phyloP scores from a whole-genome alignment of 64 coral and sea anemone genomes.

The Porites australiensis region DNA sequence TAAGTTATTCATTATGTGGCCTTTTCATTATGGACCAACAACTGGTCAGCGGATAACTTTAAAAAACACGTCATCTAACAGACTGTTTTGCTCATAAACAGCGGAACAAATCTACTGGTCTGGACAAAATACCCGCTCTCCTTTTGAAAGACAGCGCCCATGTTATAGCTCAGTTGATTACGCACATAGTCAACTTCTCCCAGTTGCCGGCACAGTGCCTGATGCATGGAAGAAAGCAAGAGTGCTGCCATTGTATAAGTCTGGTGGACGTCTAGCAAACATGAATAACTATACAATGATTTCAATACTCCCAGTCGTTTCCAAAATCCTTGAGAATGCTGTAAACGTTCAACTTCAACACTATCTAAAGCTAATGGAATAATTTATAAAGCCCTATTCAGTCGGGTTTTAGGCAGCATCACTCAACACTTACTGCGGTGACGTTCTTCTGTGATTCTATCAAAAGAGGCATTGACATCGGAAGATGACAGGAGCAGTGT shows the following conservation, averaged over 20 bases:
- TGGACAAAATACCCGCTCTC: neutral
- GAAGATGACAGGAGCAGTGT: slow-evolving; percentile 47
- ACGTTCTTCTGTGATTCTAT: slow-evolving; percentile 47
- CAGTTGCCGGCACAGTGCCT: neutral
- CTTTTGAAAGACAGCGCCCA: slow-evolving; percentile 26
- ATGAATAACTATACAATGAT: slow-evolving; percentile 43
- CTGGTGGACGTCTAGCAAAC: slow-evolving; percentile 1
- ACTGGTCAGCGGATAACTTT: too few relatives aligned
- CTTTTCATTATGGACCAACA: too few relatives aligned
- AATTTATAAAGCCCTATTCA: slow-evolving; percentile 23
- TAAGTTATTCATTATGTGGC: too few relatives aligned
- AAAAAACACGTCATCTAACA: too few relatives aligned
- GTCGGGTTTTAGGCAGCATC: slow-evolving; percentile 49
- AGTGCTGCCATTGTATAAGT: slow-evolving; percentile 19
- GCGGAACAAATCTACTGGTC: neutral
- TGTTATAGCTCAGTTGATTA: neutral
- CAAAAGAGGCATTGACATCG: slow-evolving; percentile 31
- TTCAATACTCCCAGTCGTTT: slow-evolving; percentile 13
- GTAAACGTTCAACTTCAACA: slow-evolving; percentile 6
- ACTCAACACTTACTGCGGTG: slow-evolving; percentile 40
- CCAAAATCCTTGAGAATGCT: slow-evolving; percentile 14
- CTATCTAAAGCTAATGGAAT: neutral
- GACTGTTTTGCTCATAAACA: neutral
- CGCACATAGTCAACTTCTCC: slow-evolving; percentile 8
- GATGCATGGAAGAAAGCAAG: slow-evolving; percentile 24